Evolutionary conservation across 2,797 vertebrate species (phyloP).

Genomic region (Strix occidentalis): DNA sequence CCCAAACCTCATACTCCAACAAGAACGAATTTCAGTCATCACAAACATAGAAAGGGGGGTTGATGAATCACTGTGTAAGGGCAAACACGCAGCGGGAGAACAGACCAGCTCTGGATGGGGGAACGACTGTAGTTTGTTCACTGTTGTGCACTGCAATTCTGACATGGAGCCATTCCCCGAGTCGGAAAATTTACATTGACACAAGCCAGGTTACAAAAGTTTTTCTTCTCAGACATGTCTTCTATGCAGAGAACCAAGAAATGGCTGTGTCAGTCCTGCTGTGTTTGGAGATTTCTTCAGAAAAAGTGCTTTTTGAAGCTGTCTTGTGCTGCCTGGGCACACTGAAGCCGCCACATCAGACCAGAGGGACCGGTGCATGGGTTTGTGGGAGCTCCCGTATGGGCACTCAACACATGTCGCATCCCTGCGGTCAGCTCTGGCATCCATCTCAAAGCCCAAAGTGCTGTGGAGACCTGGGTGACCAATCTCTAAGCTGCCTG

Average conservation of each 20-base stretch:
- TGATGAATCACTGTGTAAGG: neutral
- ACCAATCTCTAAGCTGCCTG: neutral
- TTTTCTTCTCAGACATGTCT: neutral
- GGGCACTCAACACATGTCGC: fast-evolving
- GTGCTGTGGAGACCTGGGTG: neutral
- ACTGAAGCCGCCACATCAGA: neutral
- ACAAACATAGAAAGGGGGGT: neutral
- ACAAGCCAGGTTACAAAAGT: neutral
- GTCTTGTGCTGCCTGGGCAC: fast-evolving
- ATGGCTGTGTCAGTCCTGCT: neutral
- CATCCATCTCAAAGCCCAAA: neutral
- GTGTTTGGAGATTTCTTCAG: neutral
- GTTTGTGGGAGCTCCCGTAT: neutral
- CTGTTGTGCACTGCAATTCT: neutral
- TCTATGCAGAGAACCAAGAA: neutral
- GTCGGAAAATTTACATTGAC: neutral
- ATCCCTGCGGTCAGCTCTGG: neutral
- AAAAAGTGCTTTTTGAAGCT: neutral
- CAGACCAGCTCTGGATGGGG: fast-evolving
- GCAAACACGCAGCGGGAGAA: neutral
- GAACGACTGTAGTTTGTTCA: neutral
- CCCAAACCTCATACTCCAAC: neutral
- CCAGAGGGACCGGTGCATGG: fast-evolving
- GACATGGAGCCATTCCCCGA: neutral
- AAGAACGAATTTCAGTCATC: neutral